A percentile compares a stretch with the other conserved stretches of the same genome.
These are phyloP conservation scores for Drosophila bifasciata DNA, from an alignment of 1,140 invertebrate species.

Conservation along the genomic window DNA sequence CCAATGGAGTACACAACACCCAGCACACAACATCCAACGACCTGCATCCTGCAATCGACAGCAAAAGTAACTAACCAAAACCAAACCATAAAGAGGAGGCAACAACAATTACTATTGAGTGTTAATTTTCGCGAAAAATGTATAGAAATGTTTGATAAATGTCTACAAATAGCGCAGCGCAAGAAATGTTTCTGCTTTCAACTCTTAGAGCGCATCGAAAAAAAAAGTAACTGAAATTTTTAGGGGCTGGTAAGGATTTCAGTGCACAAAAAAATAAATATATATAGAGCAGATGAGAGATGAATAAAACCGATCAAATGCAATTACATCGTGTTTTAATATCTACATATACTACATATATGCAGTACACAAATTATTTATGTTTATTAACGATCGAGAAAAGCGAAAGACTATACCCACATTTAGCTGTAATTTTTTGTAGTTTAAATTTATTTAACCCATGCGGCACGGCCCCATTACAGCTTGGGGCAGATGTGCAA, in stretches of 20 bases:
- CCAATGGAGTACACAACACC: slow-evolving; percentile 22
- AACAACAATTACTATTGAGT: slow-evolving; percentile 52
- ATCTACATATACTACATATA: slow-evolving; percentile 16
- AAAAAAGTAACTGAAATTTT: slow-evolving; percentile 75
- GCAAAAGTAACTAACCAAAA: slow-evolving; percentile 8
- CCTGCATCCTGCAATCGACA: slow-evolving; percentile 21
- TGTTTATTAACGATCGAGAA: slow-evolving; percentile 40
- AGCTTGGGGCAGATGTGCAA: neutral
- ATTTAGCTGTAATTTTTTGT: slow-evolving; percentile 60
- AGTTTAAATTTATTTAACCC: slow-evolving; percentile 35
- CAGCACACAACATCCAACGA: slow-evolving; percentile 17
- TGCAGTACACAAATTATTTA: slow-evolving; percentile 30
- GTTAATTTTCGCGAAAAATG: slow-evolving; percentile 51
- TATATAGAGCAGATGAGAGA: slow-evolving; percentile 11
- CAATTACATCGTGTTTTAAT: slow-evolving; percentile 58
- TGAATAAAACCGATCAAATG: slow-evolving; percentile 55
- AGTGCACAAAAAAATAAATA: slow-evolving; percentile 52
- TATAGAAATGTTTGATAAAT: slow-evolving; percentile 68
- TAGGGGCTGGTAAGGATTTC: slow-evolving; percentile 81
- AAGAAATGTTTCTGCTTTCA: slow-evolving; percentile 41
- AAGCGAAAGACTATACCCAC: slow-evolving; percentile 65
- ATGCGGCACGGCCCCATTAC: neutral
- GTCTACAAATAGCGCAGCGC: slow-evolving; percentile 54
- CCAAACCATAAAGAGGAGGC: slow-evolving; percentile 25
- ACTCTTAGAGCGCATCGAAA: slow-evolving; percentile 33